Conservation (phyloP, 2,888 invertebrate genomes). For the Ennomos erosarius region DNA sequence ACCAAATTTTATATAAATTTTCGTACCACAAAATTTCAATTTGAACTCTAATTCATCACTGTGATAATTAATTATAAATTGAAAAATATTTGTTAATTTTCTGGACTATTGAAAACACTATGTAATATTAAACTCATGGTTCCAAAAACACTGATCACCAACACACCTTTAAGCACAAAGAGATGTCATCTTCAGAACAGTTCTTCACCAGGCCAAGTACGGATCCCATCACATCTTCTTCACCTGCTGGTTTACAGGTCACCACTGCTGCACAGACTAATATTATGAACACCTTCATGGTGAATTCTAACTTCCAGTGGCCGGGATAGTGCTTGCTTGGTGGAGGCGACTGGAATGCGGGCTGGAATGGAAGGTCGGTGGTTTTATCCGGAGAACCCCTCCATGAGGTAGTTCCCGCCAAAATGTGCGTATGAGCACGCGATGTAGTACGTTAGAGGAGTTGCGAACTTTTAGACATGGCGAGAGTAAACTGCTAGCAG, state of each 20-base stretch:
- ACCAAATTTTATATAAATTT: no score
- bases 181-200: constrained; percentile 88
- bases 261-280: constrained; percentile 81
- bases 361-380: constrained; percentile 62
- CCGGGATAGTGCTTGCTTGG: constrained; percentile 37
- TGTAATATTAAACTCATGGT: constrained; percentile 11
- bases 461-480: constrained; percentile 57
- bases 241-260: constrained; percentile 75
- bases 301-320: constrained; percentile 38
- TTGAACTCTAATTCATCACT: no score
- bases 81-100: no score
- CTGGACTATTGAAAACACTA: no score
- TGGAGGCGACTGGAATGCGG: constrained; percentile 73
- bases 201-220: constrained; percentile 88
- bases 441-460: constrained; percentile 43
- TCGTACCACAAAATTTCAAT: no score
- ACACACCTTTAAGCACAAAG: constrained; percentile 90
- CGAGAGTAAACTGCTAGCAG: constrained; percentile 27
- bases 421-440: constrained; percentile 58
- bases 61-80: no score
- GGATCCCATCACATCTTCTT: constrained; percentile 84
- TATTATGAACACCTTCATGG: constrained; percentile 78
- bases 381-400: constrained; percentile 79
- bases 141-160: constrained; percentile 30
- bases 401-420: constrained; percentile 56